Evolutionary conservation across 2,113 vertebrate species (phyloP).

Genomic region (Pterophyllum scalare): DNA sequence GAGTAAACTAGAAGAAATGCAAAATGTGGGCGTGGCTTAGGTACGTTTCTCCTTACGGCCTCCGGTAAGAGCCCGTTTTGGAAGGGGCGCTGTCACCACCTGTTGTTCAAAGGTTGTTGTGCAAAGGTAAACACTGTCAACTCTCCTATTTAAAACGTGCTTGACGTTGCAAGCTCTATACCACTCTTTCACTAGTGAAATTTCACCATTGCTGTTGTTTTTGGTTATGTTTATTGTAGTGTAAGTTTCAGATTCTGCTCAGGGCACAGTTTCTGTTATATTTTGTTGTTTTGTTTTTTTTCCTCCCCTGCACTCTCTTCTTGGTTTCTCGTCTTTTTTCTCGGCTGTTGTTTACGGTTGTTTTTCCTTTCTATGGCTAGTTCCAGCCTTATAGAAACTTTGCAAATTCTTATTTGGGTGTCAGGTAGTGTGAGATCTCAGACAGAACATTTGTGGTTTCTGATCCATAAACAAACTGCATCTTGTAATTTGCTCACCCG

Average conservation of each 20-base stretch:
- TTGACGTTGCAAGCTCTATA: neutral
- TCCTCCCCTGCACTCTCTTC: too few relatives aligned
- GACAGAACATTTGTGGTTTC: neutral
- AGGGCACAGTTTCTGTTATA: neutral
- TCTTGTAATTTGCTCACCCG: constrained; percentile 8
- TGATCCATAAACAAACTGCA: constrained; percentile 8
- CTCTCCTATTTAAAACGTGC: neutral
- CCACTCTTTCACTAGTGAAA: neutral
- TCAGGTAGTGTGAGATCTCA: neutral
- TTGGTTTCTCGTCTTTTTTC: too few relatives aligned
- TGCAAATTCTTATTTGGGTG: neutral
- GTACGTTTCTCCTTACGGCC: neutral
- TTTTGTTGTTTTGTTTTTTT: neutral
- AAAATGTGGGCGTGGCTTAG: neutral
- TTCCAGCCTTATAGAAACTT: neutral
- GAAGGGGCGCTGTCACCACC: neutral
- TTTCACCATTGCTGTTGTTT: neutral
- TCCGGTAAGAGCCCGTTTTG: neutral
- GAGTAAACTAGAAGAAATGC: too few relatives aligned
- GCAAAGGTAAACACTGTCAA: neutral
- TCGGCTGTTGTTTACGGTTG: too few relatives aligned
- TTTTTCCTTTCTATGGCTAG: neutral
- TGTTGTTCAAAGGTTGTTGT: neutral
- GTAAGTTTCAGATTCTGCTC: neutral
- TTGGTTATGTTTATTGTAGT: neutral